phyloP scores from a whole-genome alignment of 2,888 invertebrate species.

The Pristionchus entomophagus region DNA sequence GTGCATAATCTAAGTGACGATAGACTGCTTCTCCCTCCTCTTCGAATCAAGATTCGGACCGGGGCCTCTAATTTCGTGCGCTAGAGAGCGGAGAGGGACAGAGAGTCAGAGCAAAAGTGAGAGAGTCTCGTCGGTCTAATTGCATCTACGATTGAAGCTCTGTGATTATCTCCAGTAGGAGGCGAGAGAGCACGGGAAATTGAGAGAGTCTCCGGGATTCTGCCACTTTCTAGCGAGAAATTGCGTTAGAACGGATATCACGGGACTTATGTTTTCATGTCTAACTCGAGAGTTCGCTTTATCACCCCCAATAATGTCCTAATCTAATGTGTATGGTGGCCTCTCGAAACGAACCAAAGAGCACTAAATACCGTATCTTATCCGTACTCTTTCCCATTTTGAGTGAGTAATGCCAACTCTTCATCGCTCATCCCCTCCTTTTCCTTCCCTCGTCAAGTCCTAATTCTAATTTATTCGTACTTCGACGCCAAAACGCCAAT shows the following conservation, averaged over 20 bases:
- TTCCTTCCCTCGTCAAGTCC: no score
- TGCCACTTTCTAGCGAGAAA: background rate
- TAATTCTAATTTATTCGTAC: slow-evolving; percentile 42
- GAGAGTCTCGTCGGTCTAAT: background rate
- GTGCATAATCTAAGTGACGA: slow-evolving; percentile 7
- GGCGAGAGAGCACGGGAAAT: background rate
- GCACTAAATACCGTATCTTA: no score
- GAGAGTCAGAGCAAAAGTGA: background rate
- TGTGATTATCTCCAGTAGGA: background rate
- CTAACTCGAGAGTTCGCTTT: background rate
- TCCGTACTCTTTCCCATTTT: background rate
- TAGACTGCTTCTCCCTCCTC: background rate
- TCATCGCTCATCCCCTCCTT: background rate
- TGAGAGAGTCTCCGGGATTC: slow-evolving; percentile 3
- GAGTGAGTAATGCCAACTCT: background rate
- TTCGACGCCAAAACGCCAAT: background rate
- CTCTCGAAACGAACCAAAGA: no score
- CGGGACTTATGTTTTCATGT: background rate
- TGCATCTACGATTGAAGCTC: slow-evolving; percentile 33
- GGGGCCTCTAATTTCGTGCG: slow-evolving; percentile 2
- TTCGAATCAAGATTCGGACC: background rate
- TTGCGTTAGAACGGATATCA: slow-evolving; percentile 31
- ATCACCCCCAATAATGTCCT: no score
- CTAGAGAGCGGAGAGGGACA: background rate
- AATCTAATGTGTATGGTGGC: no score